Percentiles rank a stretch among this genome's conserved stretches.
These are phyloP conservation scores for Mactromeris polynyma DNA, from an alignment of 2,888 invertebrate species.

Conservation along the genomic window DNA sequence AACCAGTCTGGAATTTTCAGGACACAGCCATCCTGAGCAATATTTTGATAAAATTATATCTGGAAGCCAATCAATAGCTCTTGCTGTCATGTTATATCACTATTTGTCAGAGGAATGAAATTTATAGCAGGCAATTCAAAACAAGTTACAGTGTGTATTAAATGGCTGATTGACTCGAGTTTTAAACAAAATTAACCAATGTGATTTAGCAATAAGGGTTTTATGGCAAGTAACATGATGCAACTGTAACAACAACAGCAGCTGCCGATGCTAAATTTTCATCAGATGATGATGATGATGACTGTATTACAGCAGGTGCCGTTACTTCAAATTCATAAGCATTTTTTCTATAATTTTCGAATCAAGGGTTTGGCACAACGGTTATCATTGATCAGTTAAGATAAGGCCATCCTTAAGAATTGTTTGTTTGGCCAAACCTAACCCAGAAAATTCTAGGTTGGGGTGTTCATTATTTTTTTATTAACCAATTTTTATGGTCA, in stretches of 20 bases:
- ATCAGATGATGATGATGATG: neutral
- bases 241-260: neutral
- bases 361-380: no score
- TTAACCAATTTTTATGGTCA: neutral
- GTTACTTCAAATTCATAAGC: no score
- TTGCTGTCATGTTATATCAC: constrained; percentile 43
- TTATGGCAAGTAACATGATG: neutral
- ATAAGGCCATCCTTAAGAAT: no score
- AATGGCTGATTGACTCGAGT: neutral
- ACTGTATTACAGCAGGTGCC: no score
- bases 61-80: constrained; percentile 41
- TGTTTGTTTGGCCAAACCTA: no score
- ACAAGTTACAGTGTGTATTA: constrained; percentile 7
- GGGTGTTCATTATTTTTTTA: no score
- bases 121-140: constrained; percentile 28
- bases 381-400: no score
- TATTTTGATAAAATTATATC: constrained; percentile 68
- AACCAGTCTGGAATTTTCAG: constrained; percentile 62
- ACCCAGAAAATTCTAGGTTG: no score
- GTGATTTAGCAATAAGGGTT: neutral
- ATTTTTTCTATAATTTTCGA: no score
- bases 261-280: neutral
- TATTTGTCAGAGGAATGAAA: constrained; percentile 42
- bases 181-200: constrained; percentile 5
- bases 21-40: constrained; percentile 55